Conservation (phyloP, 2,888 invertebrate genomes). For the Lycaena phlaeas region DNA sequence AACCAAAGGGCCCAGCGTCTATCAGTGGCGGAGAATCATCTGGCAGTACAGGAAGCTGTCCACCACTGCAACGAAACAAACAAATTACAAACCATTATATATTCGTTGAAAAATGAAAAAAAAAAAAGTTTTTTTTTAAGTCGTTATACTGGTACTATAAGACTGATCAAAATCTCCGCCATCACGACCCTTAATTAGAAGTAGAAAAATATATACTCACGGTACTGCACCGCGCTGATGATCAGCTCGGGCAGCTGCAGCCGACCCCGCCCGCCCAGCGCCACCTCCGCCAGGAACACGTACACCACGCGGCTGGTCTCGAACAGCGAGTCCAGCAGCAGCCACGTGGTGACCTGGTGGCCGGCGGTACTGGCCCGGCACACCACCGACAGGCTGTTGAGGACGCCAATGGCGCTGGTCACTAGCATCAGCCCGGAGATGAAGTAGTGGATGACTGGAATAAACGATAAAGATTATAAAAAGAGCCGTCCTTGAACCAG, state of each 20-base stretch:
- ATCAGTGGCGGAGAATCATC: constrained; percentile 55
- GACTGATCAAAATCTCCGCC: too few relatives aligned
- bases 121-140: too few relatives aligned
- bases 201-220: too few relatives aligned
- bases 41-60: constrained; percentile 67
- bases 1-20: background rate
- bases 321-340: constrained; percentile 55
- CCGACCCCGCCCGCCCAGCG: constrained; percentile 43
- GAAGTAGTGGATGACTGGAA: constrained; percentile 52
- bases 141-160: too few relatives aligned
- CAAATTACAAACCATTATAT: too few relatives aligned
- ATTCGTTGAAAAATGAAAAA: too few relatives aligned
- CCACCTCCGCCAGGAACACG: constrained; percentile 49
- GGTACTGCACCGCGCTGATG: constrained; percentile 50
- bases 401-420: constrained; percentile 47
- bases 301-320: constrained; percentile 57
- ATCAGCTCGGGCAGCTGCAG: constrained; percentile 49
- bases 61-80: constrained; percentile 48
- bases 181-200: too few relatives aligned
- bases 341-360: constrained; percentile 51
- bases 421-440: constrained; percentile 47
- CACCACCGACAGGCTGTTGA: constrained; percentile 52
- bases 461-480: too few relatives aligned
- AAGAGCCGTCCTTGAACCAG: too few relatives aligned
- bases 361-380: constrained; percentile 41